These are phyloP conservation scores for Zaprionus ghesquierei DNA, from an alignment of 1,140 invertebrate genomes.

Conservation along the genomic window DNA sequence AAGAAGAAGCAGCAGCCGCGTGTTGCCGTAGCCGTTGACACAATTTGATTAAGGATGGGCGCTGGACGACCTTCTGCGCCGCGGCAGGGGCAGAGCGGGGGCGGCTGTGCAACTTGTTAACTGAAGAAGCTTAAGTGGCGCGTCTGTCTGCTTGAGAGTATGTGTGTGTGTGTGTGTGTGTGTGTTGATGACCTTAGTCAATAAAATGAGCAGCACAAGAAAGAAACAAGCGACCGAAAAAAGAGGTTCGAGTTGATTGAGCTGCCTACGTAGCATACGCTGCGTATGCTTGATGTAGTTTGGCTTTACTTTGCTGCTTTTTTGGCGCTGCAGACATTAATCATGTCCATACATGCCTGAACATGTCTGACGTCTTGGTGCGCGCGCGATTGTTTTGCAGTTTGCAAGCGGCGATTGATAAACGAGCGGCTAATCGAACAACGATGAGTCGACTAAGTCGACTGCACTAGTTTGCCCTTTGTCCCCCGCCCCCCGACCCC, in stretches of 20 bases:
- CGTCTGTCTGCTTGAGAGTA: conserved; percentile 12
- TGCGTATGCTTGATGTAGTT: conserved; percentile 58
- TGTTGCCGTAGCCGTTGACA: conserved; percentile 33
- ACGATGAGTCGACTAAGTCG: conserved; percentile 47
- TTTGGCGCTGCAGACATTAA: conserved; percentile 10
- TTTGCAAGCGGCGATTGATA: conserved; percentile 50
- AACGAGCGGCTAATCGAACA: conserved; percentile 62
- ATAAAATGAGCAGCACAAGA: conserved; percentile 59
- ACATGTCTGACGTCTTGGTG: background rate
- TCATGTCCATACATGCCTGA: background rate
- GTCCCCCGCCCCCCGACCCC: background rate
- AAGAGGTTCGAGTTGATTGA: background rate
- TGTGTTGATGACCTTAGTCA: conserved; percentile 74
- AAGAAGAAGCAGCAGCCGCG: background rate
- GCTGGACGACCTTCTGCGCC: conserved; percentile 37
- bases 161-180: conserved; percentile 3
- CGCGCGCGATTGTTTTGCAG: conserved; percentile 39
- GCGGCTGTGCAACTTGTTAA: conserved; percentile 32
- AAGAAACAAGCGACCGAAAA: background rate
- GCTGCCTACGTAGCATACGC: conserved; percentile 7
- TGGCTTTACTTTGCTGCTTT: conserved; percentile 11
- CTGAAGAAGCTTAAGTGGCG: conserved; percentile 55
- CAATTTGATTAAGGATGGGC: conserved; percentile 58
- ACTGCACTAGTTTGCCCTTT: conserved; percentile 43
- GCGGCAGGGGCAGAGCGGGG: background rate